Conservation (phyloP, 2,888 invertebrate genomes). For the Elegia similella region DNA sequence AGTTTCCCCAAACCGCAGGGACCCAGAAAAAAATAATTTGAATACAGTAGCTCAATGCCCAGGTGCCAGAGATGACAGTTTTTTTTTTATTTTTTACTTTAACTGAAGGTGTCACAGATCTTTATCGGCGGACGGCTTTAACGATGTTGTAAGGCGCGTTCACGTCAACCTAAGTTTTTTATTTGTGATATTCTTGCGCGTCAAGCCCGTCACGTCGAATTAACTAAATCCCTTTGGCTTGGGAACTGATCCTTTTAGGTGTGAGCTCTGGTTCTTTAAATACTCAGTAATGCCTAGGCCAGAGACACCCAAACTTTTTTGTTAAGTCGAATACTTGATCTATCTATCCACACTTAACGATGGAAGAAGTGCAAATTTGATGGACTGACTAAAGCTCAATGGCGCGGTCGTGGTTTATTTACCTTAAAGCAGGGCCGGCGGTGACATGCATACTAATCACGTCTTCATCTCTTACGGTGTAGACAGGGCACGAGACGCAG, state of each 20-base stretch:
- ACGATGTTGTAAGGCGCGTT: constrained; percentile 71
- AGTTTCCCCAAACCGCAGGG: constrained; percentile 61
- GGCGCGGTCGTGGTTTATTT: too few relatives aligned
- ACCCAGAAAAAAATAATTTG: constrained; percentile 66
- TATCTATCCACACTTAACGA: too few relatives aligned
- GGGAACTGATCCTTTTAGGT: constrained; percentile 60
- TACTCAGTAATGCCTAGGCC: constrained; percentile 14
- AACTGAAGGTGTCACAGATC: constrained; percentile 73
- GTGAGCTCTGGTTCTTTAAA: constrained; percentile 37
- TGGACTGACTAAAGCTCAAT: too few relatives aligned
- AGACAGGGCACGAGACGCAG: too few relatives aligned
- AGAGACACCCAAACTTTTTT: too few relatives aligned
- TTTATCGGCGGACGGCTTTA: constrained; percentile 75
- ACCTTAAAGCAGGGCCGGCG: too few relatives aligned
- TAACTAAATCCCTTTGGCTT: constrained; percentile 72
- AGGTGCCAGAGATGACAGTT: constrained; percentile 48
- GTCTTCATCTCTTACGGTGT: too few relatives aligned
- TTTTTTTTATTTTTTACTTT: constrained; percentile 47
- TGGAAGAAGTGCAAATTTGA: too few relatives aligned
- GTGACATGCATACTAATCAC: too few relatives aligned
- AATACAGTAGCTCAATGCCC: constrained; percentile 77
- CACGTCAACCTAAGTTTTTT: constrained; percentile 63
- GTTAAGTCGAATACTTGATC: too few relatives aligned
- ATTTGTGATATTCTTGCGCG: constrained; percentile 50
- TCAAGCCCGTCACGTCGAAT: constrained; percentile 75